These are phyloP conservation scores for Neocrepidodera transversa DNA, from an alignment of 2,888 invertebrate genomes.

Conservation along the genomic window DNA sequence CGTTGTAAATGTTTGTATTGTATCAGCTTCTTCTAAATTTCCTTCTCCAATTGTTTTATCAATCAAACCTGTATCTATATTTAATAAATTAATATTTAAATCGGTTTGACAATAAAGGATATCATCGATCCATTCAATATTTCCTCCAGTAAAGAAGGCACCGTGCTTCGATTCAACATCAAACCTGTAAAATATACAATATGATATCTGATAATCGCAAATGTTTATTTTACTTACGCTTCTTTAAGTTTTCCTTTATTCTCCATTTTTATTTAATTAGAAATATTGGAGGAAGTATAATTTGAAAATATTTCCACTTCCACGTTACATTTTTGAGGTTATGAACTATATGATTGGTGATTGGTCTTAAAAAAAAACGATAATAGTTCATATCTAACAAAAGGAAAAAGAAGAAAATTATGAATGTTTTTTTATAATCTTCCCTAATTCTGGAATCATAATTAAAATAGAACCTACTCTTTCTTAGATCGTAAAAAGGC, in stretches of 20 bases:
- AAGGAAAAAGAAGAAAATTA: too few species aligned
- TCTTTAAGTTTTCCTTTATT: slow-evolving; percentile 57
- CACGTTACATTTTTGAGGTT: too few species aligned
- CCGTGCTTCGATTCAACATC: slow-evolving; percentile 75
- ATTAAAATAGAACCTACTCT: too few species aligned
- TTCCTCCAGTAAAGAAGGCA: slow-evolving; percentile 84
- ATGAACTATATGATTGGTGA: neutral
- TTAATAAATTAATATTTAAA: slow-evolving; percentile 74
- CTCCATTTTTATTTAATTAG: slow-evolving; percentile 52
- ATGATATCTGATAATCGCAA: slow-evolving; percentile 1
- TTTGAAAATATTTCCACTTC: too few species aligned
- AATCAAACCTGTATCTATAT: slow-evolving; percentile 70
- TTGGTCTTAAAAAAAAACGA: too few species aligned
- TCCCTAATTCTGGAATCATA: too few species aligned
- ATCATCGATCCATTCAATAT: slow-evolving; percentile 76
- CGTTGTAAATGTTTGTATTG: slow-evolving; percentile 78
- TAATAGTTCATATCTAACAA: too few species aligned
- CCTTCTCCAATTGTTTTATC: slow-evolving; percentile 64
- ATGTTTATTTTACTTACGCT: slow-evolving; percentile 48
- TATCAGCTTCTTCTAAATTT: slow-evolving; percentile 68
- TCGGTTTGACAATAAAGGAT: slow-evolving; percentile 79
- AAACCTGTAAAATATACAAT: slow-evolving; percentile 66
- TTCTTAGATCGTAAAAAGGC: too few species aligned
- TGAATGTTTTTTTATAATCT: too few species aligned
- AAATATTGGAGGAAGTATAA: too few species aligned